Base-by-base conservation (phyloP, 2,797 vertebrate genomes). In the Schizothorax lantsangensis region DNA sequence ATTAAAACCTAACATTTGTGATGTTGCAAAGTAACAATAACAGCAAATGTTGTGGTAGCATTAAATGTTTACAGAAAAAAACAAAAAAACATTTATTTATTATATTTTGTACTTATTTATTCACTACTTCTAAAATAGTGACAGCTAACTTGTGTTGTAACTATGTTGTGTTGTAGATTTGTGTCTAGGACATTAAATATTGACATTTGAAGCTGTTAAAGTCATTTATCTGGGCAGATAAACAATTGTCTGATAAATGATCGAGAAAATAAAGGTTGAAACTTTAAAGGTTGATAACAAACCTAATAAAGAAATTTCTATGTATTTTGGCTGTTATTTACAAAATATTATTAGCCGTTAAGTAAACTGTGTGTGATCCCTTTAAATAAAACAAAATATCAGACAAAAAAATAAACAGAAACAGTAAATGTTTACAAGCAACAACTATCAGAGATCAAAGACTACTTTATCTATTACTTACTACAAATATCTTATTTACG, bases 381-480 rank as follows among this genome's bases (percentile, higher is more conserved):
- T 78, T 78, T 23, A 57, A 36, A n/a, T 12, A 38, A 38, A 57
- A 21, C 75, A 78, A 59, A n/a, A 17, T n/a, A 26, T 23, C 1
- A 23, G 4, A 59, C 47, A 11, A 49, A 49, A 36, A 49, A 26
- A 79, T 59, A 43, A 6, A 78, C 49, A 36, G 19, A 54, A 23
- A 14, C 33, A 17, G 23, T 17, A n/a, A 19, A 26, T 26, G 36
- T 43, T 62, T 62, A 62, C 36, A 40, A 8, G 14, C 36, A 62
- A 19, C 21, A 43, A 9, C 36, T 26, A 15, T 79, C 14, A 79
- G 38, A 14, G 54, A 79, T 79, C 38, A 62, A 79, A 78, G 36
- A 43, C 77, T 26, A 43, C 38, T 36, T 62, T 62, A 62, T 79
- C 77, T 79, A 26, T 38, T 62, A 43, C 54, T 17, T 79, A 40